Percentiles rank a stretch among this genome's conserved stretches.
Conservation (phyloP, 2,888 invertebrate genomes). For the Cephus nigrinus region DNA sequence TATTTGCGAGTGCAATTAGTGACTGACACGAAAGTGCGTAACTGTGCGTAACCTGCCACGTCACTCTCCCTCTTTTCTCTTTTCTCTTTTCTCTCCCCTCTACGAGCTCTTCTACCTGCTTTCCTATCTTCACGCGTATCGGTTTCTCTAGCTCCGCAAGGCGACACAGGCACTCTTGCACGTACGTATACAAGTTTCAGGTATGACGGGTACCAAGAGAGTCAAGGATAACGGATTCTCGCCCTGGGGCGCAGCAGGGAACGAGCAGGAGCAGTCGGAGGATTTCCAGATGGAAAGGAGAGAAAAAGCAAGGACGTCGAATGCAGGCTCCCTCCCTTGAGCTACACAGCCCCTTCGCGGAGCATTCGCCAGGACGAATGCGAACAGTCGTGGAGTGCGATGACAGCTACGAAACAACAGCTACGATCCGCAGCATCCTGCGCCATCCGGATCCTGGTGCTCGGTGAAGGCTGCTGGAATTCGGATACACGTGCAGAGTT, state of each 20-base stretch:
- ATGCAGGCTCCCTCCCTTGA: not conserved
- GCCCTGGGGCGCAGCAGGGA: not conserved
- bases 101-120: not conserved
- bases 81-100: not conserved
- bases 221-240: not conserved
- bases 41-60: constrained; percentile 2
- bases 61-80: not conserved
- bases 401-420: not conserved
- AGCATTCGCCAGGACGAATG: not conserved
- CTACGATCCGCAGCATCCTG: not conserved
- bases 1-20: constrained; percentile 26
- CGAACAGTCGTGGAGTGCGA: not conserved
- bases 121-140: not conserved
- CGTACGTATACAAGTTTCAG: not conserved
- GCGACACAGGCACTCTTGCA: not conserved
- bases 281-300: not conserved
- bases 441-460: not conserved
- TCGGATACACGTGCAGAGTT: not conserved
- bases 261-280: not conserved
- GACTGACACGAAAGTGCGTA: constrained; percentile 30
- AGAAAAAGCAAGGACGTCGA: not conserved
- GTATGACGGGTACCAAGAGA: not conserved
- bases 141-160: not conserved
- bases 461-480: not conserved
- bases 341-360: too few species aligned